Evolutionary conservation across 2,888 invertebrate species (phyloP), one percentile per base, ranked within the genome.

Genomic region (Heliconius sara): DNA sequence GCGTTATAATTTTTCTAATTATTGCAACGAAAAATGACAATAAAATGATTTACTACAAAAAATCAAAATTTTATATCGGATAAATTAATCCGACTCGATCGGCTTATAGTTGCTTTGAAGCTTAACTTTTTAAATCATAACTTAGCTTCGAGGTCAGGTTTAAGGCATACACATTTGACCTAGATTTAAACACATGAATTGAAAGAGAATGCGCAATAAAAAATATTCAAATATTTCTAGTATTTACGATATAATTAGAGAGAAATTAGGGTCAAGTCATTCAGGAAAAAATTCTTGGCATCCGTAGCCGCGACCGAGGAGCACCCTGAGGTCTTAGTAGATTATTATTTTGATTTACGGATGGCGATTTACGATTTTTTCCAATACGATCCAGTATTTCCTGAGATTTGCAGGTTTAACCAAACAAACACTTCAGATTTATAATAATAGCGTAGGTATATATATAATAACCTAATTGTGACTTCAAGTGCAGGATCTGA

Each of bases 121-220:
- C 16, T 70, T 70, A 12, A 68, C 22, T 39, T 43, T 39, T 70
- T 70, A 25, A 43, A 70, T 43, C 16, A 7, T 27, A 39, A 43
- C 10, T 39, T 70, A 70, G 68, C 43, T 70, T 13, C 25, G 25
- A 70, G 43, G 68, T 43, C 68, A 70, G n/a, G 12, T 39, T 68
- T 43, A 39, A 70, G n/a, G 57, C 57, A 10, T 57, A 16, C 16
- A 39, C 3, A 25, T 13, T n/a, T 57, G 57, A 72, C 72, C 52
- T 22, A 34, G 19, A 30, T 60, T 19, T 22, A 22, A 57, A 34
- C 12, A n/a, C 13, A 30, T 60, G 10, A 43, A 43, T 16, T 65
- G 25, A 65, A 16, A 65, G 6, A 27, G 13, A 65, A 65, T 60
- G 60, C n/a, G n/a, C 60, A 60, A n/a, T 10, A 60, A 60, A n/a